Evolutionary conservation across 2,888 invertebrate genomes (phyloP).

Genomic region (Caenorhabditis japonica): DNA sequence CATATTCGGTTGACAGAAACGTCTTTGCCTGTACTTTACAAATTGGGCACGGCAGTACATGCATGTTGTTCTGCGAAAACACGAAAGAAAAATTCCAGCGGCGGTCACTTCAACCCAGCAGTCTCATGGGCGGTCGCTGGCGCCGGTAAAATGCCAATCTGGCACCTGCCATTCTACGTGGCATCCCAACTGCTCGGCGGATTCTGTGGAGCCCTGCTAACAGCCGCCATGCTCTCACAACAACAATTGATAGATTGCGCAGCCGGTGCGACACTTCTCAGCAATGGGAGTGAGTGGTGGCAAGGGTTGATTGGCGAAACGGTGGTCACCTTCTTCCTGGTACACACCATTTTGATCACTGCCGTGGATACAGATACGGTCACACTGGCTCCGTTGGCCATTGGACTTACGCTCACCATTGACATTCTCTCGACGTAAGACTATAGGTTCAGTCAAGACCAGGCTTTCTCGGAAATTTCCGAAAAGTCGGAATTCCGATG

Average conservation of each 20-base stretch:
- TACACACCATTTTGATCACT: conserved; percentile 77
- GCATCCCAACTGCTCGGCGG: conserved; percentile 77
- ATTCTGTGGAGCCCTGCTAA: conserved; percentile 71
- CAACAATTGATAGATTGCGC: conserved; percentile 31
- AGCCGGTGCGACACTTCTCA: conserved; percentile 63
- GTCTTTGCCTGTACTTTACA: no score
- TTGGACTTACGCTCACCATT: conserved; percentile 78
- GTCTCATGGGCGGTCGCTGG: conserved; percentile 77
- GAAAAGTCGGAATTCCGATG: no score
- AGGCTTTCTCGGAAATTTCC: no score
- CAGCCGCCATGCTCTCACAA: conserved; percentile 60
- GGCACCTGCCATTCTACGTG: conserved; percentile 75
- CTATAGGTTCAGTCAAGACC: no score
- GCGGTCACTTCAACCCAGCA: conserved; percentile 79
- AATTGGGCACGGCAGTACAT: no score
- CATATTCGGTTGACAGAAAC: no score
- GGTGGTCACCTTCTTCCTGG: conserved; percentile 76
- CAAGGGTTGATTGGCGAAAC: conserved; percentile 73
- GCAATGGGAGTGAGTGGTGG: conserved; percentile 54
- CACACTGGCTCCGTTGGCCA: conserved; percentile 78
- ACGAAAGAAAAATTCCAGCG: conserved; percentile 70
- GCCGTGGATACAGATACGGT: conserved; percentile 77
- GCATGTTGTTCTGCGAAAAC: no score
- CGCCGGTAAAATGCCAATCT: conserved; percentile 71
- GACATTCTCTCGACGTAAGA: conserved; percentile 77